Percentiles rank a stretch among this genome's conserved stretches.
Conservation (phyloP, 2,797 vertebrate species). For the Anableps anableps region DNA sequence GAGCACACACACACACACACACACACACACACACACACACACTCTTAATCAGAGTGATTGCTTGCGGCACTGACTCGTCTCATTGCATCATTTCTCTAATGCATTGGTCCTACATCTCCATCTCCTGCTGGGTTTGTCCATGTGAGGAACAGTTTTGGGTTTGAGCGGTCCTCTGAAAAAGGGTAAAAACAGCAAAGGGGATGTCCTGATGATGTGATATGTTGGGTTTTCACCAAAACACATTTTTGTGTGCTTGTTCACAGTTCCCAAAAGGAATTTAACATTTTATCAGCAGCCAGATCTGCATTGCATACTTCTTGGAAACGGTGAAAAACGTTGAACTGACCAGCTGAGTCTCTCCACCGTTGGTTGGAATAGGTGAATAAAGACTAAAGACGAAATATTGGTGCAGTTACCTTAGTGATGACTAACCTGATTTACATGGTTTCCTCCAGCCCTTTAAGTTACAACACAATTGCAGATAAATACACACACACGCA, state of each 20-base stretch:
- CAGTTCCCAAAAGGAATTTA: constrained; percentile 13
- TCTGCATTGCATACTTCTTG: constrained; percentile 27
- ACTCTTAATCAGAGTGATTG: constrained; percentile 76
- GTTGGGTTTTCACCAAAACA: constrained; percentile 25
- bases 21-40: constrained; percentile 44
- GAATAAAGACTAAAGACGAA: constrained; percentile 30
- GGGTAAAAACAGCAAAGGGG: constrained; percentile 30
- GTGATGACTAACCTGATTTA: constrained; percentile 36
- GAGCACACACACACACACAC: constrained; percentile 39
- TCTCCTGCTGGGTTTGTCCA: constrained; percentile 26
- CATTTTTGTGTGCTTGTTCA: constrained; percentile 23
- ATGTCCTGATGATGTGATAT: constrained; percentile 34
- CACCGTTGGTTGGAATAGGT: constrained; percentile 23
- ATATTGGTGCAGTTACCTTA: constrained; percentile 16
- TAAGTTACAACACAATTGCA: constrained; percentile 39
- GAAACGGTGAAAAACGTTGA: constrained; percentile 31
- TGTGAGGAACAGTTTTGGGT: constrained; percentile 14
- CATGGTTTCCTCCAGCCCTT: constrained; percentile 32
- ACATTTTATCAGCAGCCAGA: constrained; percentile 47
- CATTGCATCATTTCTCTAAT: constrained; percentile 81
- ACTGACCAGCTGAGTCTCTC: constrained; percentile 25
- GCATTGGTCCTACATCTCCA: constrained; percentile 63
- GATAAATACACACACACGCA: constrained; percentile 27
- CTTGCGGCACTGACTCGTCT: constrained; percentile 71
- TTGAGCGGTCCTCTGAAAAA: constrained; percentile 22